Evolutionary conservation across 1,140 invertebrate genomes (phyloP), one percentile per base, ranked within the genome.

Genomic region (Diabrotica undecimpunctata): DNA sequence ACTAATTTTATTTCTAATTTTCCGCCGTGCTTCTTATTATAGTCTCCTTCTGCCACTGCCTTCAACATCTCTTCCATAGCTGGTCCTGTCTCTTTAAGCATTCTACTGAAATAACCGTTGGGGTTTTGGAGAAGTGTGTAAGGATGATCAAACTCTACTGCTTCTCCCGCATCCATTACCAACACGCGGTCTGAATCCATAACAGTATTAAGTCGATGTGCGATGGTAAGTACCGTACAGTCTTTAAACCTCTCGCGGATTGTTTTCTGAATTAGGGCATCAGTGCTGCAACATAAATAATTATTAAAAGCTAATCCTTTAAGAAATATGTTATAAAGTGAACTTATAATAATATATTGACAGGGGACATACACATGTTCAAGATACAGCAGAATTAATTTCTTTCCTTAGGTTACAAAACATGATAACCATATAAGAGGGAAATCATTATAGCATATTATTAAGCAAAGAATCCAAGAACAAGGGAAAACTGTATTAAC

Each of bases 121-220:
- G 62, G 62, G 54, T 76, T 70, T 63, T 71, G 59, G 12, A 79
- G 66, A 12, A 79, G 64, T 25, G 67, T 66, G 46, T 70, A 63
- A 0, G 78, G 75, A 69, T 74, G 72, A 61, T 73, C 76, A 57
- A 77, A 77, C 70, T 79, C 77, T 46, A 75, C 66, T 2, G 74
- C 66, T 25, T 70, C 61, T 5, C 78, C 77, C 36, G 64, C 65
- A 53, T 79, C 75, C 75, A 79, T 75, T 7, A 79, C 76, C 38
- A 79, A 69, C 7, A 87, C 67, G 2, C 57, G 61, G 62, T 69
- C 70, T 9, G 80, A 84, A 68, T 89, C 86, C 81, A 94, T 85
- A 12, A 94, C 88, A 5, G 91, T 94, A 73, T 92, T 87, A 8
- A 93, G 77, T 62, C 90, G 81, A 79, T 92, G 90, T 14, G 90